These are phyloP conservation scores for Poecilia velifera DNA, from an alignment of 2,797 vertebrate species.

Conservation along the genomic window DNA sequence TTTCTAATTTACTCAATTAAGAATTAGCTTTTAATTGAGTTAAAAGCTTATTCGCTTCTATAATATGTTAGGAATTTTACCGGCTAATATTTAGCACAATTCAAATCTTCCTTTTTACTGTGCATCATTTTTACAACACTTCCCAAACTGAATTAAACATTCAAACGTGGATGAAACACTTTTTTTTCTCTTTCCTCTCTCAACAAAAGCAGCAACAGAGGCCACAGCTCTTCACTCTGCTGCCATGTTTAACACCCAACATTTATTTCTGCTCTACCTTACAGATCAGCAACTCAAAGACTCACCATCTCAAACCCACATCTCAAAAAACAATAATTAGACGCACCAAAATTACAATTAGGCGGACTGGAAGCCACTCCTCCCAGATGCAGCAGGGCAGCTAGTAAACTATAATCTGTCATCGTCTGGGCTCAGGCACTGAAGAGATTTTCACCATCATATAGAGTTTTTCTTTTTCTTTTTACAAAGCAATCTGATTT, in stretches of 20 bases:
- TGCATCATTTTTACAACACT: neutral
- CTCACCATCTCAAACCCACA: constrained; percentile 45
- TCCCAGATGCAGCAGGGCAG: constrained; percentile 51
- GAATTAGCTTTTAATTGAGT: too few relatives aligned
- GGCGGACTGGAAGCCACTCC: constrained; percentile 41
- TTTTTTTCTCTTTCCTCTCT: neutral
- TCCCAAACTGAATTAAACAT: neutral
- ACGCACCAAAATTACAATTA: constrained; percentile 76
- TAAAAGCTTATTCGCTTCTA: neutral
- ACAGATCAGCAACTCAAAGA: constrained; percentile 58
- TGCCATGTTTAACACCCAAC: neutral
- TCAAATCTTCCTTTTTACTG: neutral
- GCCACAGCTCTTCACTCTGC: neutral
- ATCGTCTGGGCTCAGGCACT: constrained; percentile 9
- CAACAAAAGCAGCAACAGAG: neutral
- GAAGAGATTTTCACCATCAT: neutral
- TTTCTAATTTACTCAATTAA: too few relatives aligned
- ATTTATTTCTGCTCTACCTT: constrained; percentile 45
- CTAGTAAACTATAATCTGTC: constrained; percentile 59
- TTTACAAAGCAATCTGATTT: neutral
- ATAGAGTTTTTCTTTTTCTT: neutral
- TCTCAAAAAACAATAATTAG: constrained; percentile 77
- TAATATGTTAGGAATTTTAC: neutral
- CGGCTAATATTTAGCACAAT: neutral
- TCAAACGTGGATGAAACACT: neutral